Evolutionary conservation across 2,113 vertebrate genomes (phyloP).

Genomic region (Indri indri): DNA sequence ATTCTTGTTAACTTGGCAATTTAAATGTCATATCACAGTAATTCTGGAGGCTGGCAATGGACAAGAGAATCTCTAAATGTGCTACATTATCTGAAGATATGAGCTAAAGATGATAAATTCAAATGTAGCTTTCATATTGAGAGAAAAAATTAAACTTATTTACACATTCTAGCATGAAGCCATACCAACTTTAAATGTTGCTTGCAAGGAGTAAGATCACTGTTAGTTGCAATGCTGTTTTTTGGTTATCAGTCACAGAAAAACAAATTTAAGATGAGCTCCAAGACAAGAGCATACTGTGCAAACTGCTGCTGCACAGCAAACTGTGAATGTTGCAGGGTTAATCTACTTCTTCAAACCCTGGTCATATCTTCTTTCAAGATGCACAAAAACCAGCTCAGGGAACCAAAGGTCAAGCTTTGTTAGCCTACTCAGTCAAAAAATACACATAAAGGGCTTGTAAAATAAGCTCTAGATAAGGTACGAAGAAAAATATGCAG

Average conservation of each 20-base stretch:
- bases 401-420: neutral
- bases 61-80: constrained; percentile 16
- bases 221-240: neutral
- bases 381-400: neutral
- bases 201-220: neutral
- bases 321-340: fast-evolving
- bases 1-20: constrained; percentile 36
- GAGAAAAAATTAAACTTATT: neutral
- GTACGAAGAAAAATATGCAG: neutral
- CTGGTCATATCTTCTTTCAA: neutral
- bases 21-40: constrained; percentile 36
- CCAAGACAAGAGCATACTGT: neutral
- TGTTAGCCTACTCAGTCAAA: neutral
- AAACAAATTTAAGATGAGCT: neutral
- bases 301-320: neutral
- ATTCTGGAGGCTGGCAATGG: neutral
- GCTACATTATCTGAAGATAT: neutral
- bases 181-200: neutral
- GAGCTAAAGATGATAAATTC: constrained; percentile 44
- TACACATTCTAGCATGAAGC: neutral
- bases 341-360: neutral
- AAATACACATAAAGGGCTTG: neutral
- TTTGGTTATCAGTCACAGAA: neutral
- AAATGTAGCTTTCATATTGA: constrained; percentile 15
- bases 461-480: neutral